Evolutionary conservation across 2,888 invertebrate species (phyloP), one percentile per base, ranked within the genome.

Genomic region (Drosophila pullipes): DNA sequence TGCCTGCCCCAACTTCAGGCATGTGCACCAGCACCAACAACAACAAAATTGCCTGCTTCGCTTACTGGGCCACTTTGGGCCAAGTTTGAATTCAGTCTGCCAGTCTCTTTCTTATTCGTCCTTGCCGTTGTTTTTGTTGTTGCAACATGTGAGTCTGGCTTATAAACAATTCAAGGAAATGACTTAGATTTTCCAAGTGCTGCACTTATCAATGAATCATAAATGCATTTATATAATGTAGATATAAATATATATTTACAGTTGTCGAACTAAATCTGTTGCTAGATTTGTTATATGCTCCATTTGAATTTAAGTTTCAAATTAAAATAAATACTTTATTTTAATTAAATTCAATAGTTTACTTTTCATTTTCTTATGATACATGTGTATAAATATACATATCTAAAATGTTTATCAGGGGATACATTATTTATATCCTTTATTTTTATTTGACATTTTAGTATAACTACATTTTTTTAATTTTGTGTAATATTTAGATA

Each of bases 1-100:
- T 60, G 75, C 74, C 73, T 79, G 76, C 82, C 81, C 69, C 85
- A 86, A 75, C 86, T 85, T 77, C 69, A 66, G 76, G 62, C 72
- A 76, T 79, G 82, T 82, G 81, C 77, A 70, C 60, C 71, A 71
- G 55, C 59, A 73, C 52, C 49, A 53, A 30, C 13, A 30, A 30
- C 7, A 31, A 52, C 4, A 4, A 13, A 31, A 41, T 9, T 25
- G 72, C 47, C 49, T 47, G 54, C n/a, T 49, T 22, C 11, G n/a
- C 59, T 55, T 64, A 60, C 55, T 57, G 61, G 49, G 39, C 57
- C 39, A 50, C 28, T 47, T 62, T 47, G 28, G 66, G 60, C 79
- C 68, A 72, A 76, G 67, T 80, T 74, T 55, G 37, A 52, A 49
- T 72, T 58, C 62, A 35, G 61, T 53, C 60, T 57, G 70, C 61